Evolutionary conservation across 2,797 vertebrate species (phyloP), one percentile per base, ranked within the genome.

Genomic region (Pachyuromys duprasi): DNA sequence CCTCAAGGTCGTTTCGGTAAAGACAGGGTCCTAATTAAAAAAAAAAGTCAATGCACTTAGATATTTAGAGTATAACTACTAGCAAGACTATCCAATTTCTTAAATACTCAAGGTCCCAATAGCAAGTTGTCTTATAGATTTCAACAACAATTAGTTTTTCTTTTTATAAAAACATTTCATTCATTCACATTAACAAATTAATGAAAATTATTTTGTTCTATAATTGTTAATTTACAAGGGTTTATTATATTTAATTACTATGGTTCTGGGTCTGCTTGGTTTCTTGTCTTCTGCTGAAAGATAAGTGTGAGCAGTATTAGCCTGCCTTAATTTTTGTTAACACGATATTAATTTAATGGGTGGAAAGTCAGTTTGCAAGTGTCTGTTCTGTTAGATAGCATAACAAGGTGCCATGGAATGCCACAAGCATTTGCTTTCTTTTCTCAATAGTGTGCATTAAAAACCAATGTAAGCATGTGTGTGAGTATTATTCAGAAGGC

Each of bases 361-460:
- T 17, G 15, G 36, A n/a, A 76, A 87, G 45, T 94, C n/a, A 83
- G 75, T 65, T 69, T 79, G 8, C 39, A 96, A 89, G 31, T 84
- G 83, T 89, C 87, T 91, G 24, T 69, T 95, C 22, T 92, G 94
- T 88, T 22, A 96, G 69, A 93, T 28, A 69, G 62, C 94, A 72
- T 12, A 63, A 24, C 63, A 14, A 84, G 90, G 75, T 55, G 70
- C 42, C 49, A 60, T 13, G 12, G 57, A 92, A 95, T 60, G 45
- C 67, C 80, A 62, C 45, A 53, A 63, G 86, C 42, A 81, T 83
- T 94, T 88, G 80, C 75, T 53, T 96, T 72, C 12, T 75, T 70
- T 94, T 39, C 75, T 89, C 55, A 57, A 63, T 17, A 82, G 22
- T 70, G 5, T 81, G 28, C n/a, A 91, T 62, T 86, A 93, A 72